Conservation (phyloP, 2,797 vertebrate species). For the Falco berigora region DNA sequence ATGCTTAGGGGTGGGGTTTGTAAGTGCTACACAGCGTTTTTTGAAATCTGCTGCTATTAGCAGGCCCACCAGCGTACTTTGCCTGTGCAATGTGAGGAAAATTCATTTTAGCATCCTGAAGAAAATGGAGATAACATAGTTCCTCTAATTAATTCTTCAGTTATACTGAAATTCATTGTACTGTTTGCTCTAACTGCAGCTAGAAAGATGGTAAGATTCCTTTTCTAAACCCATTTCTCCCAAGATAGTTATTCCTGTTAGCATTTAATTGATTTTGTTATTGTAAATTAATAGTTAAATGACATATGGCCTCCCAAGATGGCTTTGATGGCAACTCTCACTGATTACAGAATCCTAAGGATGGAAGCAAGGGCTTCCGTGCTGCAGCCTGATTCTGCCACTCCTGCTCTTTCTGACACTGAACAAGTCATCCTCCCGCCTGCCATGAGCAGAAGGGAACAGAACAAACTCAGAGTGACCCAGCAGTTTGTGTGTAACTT, state of each 20-base stretch:
- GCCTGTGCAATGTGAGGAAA: neutral
- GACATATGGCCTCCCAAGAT: conserved; percentile 6
- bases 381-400: neutral
- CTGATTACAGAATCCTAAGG: neutral
- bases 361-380: neutral
- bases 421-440: neutral
- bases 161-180: neutral
- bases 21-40: neutral
- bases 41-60: neutral
- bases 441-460: neutral
- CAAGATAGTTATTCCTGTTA: conserved; percentile 2
- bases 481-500: neutral
- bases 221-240: conserved; percentile 9
- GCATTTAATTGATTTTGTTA: conserved; percentile 27
- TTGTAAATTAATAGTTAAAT: conserved; percentile 36
- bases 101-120: neutral
- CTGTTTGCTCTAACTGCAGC: neutral
- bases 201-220: neutral
- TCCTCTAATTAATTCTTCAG: neutral
- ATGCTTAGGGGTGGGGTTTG: rapidly evolving
- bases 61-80: neutral
- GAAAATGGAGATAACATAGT: neutral
- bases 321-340: neutral
- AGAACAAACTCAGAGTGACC: neutral
- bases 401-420: neutral